Evolutionary conservation across 2,888 invertebrate species (phyloP), one percentile per base, ranked within the genome.

Genomic region (Drosophila gaucha): DNA sequence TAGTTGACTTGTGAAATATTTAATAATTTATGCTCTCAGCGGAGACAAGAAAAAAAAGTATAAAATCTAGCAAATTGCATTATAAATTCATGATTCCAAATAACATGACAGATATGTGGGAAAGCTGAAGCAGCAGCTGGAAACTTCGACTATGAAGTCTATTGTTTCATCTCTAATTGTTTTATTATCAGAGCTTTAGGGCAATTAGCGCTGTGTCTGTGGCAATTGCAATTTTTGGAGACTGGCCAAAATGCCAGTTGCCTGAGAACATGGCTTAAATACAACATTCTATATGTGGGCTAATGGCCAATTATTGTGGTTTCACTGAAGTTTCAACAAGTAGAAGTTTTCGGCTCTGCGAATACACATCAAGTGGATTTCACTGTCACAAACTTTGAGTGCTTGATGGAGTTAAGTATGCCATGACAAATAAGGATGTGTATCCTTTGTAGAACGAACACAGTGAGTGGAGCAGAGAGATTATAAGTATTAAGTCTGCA

Each of bases 301-400:
- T 67, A 71, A 74, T 68, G 74, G 63, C 68, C 54, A 68, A 49
- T 50, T 56, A 68, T 57, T 38, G 54, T 26, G 54, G 35, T 4
- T 39, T 20, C 10, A 14, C 6, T 30, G 9, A 60, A 60, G 41
- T 51, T 22, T 31, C 22, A 38, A 9, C 9, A 12, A 56, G 26
- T 41, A 56, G 41, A 51, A 55, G 35, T 52, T 73, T n/a, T 67
- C 18, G 41, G 41, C 35, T 41, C 10, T 22, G n/a, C 20, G 16
- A 16, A 26, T 9, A 51, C n/a, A 36, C 30, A 49, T 24, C 36
- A 35, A 54, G 9, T 52, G 14, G 28, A 52, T 43, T 51, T 36
- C 28, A 9, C 24, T 24, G 18, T 14, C 18, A 10, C 9, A 20
- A 43, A 24, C 24, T 62, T 50, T 50, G 10, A 33, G 47, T 33